Base-by-base conservation (phyloP, 2,113 vertebrate genomes). In the Aleadryas rufinucha region DNA sequence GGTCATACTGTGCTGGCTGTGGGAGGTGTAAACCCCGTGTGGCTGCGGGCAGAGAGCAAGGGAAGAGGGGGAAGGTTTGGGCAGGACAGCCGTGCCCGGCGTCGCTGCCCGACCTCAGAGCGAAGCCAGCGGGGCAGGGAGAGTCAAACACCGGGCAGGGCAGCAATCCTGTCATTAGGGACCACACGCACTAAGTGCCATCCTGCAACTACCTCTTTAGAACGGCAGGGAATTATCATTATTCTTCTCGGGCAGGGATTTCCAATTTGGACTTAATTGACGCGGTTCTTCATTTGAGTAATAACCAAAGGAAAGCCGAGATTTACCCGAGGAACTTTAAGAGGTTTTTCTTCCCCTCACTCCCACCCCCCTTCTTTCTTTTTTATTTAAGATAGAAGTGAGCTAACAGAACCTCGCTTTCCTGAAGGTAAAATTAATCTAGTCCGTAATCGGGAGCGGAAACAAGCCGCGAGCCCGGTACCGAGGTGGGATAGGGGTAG, bases 351-450 rank as follows among this genome's bases (percentile, higher is more conserved):
- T 44, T 52, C 4, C 2, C 7, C 6, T n/a, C n/a, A n/a, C 6
- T 3, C 10, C 3, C 3, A 7, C 1, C 9, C 0, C 11, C 1
- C 5, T 42, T 16, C 5, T 64, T 68, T 44, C 8, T 70, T 63
- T 82, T 31, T 65, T 50, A 72, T 56, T 84, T 84, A 42, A 53
- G 20, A 5, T 30, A 76, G 41, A 76, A 64, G 45, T 17, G n/a
- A 76, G 22, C 44, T 84, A 56, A 21, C 9, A 88, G 42, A 72
- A 17, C 42, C 31, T 65, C 52, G 1, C 27, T 72, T 63, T 69
- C 21, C 56, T 33, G 45, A 66, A 74, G 47, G 76, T 19, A 52
- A 45, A 71, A 68, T 74, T 35, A 49, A 54, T 39, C 75, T 37
- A 13, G 14, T 9, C 33, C 30, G 35, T 41, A 26, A 41, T 9